Percentiles rank a stretch among this genome's conserved stretches.
phyloP scores from a whole-genome alignment of 2,888 invertebrate species.

The Bembecia ichneumoniformis region DNA sequence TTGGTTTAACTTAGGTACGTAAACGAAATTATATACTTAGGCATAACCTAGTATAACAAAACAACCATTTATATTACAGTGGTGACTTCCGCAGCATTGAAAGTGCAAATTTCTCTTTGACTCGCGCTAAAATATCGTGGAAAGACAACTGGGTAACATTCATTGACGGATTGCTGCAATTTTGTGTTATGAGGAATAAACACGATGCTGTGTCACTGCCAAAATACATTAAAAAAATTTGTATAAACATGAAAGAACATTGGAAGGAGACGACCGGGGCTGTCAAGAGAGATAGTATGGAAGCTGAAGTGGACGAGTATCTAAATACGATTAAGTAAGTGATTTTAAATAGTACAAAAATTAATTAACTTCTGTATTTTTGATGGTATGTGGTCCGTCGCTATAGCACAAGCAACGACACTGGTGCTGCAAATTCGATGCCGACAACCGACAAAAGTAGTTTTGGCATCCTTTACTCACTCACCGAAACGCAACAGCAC shows the following conservation, averaged over 20 bases:
- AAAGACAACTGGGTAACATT: conserved; percentile 84
- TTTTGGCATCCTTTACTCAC: too few relatives aligned
- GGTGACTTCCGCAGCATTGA: conserved; percentile 32
- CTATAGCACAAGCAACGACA: too few relatives aligned
- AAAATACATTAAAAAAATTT: conserved; percentile 33
- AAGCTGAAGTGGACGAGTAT: conserved; percentile 11
- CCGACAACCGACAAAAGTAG: too few relatives aligned
- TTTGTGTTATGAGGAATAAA: conserved; percentile 75
- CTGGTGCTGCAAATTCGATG: too few relatives aligned
- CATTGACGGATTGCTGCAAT: conserved; percentile 86
- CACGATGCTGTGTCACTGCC: conserved; percentile 75
- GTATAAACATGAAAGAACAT: conserved; percentile 11
- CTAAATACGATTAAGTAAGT: conserved; percentile 24
- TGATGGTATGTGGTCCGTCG: too few relatives aligned
- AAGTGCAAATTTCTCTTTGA: conserved; percentile 22
- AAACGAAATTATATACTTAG: too few relatives aligned
- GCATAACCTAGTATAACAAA: too few relatives aligned
- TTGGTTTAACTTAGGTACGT: too few relatives aligned
- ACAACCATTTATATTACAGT: conserved; percentile 16
- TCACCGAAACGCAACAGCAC: too few relatives aligned
- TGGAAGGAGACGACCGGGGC: not conserved
- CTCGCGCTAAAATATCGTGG: conserved; percentile 68
- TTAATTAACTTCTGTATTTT: too few relatives aligned
- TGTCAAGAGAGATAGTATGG: conserved; percentile 11
- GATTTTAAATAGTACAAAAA: not conserved